Base-by-base conservation (phyloP, 2,888 invertebrate genomes). In the Drosophila buzzatii region DNA sequence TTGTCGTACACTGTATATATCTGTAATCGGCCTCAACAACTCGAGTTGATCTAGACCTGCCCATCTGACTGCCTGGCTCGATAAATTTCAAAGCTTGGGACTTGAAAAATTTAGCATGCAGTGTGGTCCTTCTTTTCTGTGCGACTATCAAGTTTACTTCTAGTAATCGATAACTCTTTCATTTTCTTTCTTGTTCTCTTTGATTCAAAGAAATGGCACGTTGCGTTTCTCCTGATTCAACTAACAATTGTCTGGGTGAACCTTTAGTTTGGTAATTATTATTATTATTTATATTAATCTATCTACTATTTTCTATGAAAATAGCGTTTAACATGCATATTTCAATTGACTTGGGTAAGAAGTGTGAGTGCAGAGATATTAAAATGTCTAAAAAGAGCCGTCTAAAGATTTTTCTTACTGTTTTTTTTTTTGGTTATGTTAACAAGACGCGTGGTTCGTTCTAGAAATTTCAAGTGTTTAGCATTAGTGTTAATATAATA, bases 21-120 rank as follows among this genome's bases (percentile, higher is more conserved):
- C 37, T 39, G 37, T 39, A 39, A 39, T 39, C 37, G 37, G 7
- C 2, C 14, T 39, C 2, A 39, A 16, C 16, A 37, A 14, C 14
- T 14, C 37, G 14, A 27, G 5, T 37, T 14, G 5, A 37, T 37
- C 14, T 14, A 14, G 37, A n/a, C 41, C n/a, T 41, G 41, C n/a
- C 41, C 41, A 42, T 42, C 41, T 42, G 41, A 2, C 10, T 10
- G 18, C 1, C n/a, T 42, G 3, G 0, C 7, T 42, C 42, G 42
- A 41, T 41, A 18, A 4, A 41, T 41, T 41, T 41, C 3, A 18
- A 18, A 41, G n/a, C 41, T 41, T 9, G 41, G 2, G 18, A 41
- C 41, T 41, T n/a, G 0, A 2, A 0, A n/a, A 9, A n/a, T 9
- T n/a, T n/a, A 3, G 2, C n/a, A n/a, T 7, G 10, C 2, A n/a